Evolutionary conservation across 2,888 invertebrate genomes (phyloP).

Genomic region (Volucella zonaria): DNA sequence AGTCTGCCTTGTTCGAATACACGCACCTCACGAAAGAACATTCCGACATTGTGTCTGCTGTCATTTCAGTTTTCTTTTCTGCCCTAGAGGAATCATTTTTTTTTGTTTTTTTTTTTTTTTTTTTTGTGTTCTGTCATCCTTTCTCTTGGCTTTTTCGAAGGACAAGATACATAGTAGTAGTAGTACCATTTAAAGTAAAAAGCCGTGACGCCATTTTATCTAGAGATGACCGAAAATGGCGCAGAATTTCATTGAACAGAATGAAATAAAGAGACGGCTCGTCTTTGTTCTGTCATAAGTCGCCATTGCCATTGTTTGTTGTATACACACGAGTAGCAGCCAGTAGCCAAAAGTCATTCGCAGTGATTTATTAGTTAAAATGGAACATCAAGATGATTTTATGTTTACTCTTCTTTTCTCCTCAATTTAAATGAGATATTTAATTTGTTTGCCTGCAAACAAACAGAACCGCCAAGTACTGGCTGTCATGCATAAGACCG

Average conservation of each 20-base stretch:
- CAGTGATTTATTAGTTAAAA: conserved; percentile 20
- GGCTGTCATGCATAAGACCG: too few species aligned
- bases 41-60: conserved; percentile 44
- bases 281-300: neutral
- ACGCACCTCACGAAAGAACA: conserved; percentile 16
- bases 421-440: too few species aligned
- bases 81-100: conserved; percentile 14
- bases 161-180: neutral
- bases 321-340: neutral
- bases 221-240: conserved; percentile 18
- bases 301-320: neutral
- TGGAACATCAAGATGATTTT: neutral
- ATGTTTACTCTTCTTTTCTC: neutral
- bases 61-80: neutral
- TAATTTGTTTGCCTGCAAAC: too few species aligned
- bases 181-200: neutral
- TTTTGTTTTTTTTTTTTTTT: neutral
- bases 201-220: conserved; percentile 22
- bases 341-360: conserved; percentile 8
- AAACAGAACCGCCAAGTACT: too few species aligned
- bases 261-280: neutral
- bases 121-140: neutral
- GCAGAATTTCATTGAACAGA: conserved; percentile 9
- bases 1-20: conserved; percentile 11
- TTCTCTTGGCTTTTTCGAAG: neutral